Percentiles rank a stretch among this genome's conserved stretches.
Evolutionary conservation across 2,113 vertebrate species (phyloP).

Genomic region (Ceyx cyanopectus): DNA sequence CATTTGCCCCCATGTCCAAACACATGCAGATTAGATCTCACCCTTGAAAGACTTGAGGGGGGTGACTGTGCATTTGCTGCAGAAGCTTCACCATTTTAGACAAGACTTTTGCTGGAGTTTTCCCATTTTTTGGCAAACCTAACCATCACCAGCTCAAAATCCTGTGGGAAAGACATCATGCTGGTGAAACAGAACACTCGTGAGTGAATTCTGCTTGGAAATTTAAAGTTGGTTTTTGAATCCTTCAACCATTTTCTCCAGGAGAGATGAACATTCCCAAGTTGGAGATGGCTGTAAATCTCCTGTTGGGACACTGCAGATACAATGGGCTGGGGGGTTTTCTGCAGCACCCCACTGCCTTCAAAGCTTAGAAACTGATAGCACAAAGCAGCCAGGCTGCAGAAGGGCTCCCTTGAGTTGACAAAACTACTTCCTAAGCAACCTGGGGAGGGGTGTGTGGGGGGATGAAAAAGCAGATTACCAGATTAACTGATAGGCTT

Average conservation of each 20-base stretch:
- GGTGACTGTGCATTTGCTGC: neutral
- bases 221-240: constrained; percentile 13
- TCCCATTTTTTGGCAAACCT: neutral
- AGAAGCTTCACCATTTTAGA: neutral
- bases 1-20: neutral
- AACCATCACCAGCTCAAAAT: neutral
- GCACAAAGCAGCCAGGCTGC: constrained; percentile 29
- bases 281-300: constrained; percentile 4
- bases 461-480: neutral
- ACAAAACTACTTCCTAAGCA: constrained; percentile 47
- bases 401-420: constrained; percentile 15
- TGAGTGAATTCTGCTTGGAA: neutral
- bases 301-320: neutral
- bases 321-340: neutral
- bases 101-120: neutral
- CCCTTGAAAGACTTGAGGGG: neutral
- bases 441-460: neutral
- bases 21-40: neutral
- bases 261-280: neutral
- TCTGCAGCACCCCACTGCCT: constrained; percentile 8
- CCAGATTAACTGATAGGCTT: neutral
- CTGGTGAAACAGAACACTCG: neutral
- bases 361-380: constrained; percentile 30
- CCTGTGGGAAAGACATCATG: neutral
- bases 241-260: neutral